Evolutionary conservation across 2,797 vertebrate genomes (phyloP).

Genomic region (Gymnothorax reevesii): DNA sequence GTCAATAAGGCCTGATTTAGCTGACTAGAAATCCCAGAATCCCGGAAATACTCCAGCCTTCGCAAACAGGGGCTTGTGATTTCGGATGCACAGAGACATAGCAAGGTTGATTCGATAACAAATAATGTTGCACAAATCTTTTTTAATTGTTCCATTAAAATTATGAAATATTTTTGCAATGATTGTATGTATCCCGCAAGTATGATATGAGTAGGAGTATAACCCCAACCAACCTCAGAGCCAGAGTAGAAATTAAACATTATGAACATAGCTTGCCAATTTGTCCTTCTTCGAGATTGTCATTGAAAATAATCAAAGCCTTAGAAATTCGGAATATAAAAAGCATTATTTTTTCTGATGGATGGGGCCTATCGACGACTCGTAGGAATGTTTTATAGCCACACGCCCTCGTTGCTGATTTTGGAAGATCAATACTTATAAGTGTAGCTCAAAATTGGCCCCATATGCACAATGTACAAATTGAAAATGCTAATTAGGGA

Average conservation of each 20-base stretch:
- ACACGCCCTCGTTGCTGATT: no score
- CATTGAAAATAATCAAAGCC: background rate
- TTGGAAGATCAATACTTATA: background rate
- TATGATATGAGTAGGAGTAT: background rate
- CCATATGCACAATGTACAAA: background rate
- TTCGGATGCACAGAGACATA: background rate
- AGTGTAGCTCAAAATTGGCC: background rate
- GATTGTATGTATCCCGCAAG: background rate
- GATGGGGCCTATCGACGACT: background rate
- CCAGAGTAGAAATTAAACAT: background rate
- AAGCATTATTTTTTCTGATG: background rate
- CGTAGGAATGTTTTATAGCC: background rate
- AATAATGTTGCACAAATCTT: background rate
- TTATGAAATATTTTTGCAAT: background rate
- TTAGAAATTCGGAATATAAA: background rate
- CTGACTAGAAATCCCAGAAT: no score
- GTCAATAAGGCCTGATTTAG: no score
- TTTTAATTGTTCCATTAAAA: conserved; percentile 7
- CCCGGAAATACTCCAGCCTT: no score
- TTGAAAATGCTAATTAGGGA: background rate
- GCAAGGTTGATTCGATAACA: background rate
- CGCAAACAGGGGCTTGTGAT: no score
- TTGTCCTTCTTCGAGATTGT: background rate
- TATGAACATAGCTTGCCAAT: background rate
- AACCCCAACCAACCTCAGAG: background rate